Evolutionary conservation across 2,888 invertebrate species (phyloP).

Genomic region (Zaprionus lineosus): DNA sequence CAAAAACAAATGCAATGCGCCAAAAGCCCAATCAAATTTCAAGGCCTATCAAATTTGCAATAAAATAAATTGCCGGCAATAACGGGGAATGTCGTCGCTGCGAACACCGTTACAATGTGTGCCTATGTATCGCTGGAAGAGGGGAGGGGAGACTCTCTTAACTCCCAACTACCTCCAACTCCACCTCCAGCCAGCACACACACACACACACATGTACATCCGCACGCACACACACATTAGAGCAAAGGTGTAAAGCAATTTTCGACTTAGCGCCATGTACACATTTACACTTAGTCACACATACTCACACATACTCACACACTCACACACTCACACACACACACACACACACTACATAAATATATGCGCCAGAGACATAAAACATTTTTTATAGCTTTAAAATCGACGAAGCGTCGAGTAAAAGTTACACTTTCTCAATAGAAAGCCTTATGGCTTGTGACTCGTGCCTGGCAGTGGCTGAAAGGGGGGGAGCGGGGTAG

Average conservation of each 20-base stretch:
- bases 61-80: constrained; percentile 74
- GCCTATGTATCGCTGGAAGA: too few relatives aligned
- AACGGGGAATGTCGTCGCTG: constrained; percentile 50
- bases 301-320: too few relatives aligned
- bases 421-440: constrained; percentile 76
- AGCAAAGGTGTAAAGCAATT: constrained; percentile 68
- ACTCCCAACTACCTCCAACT: not conserved
- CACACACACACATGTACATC: not conserved
- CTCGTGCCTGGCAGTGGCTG: not conserved
- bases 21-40: constrained; percentile 68
- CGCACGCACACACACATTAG: not conserved
- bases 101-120: constrained; percentile 41
- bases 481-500: not conserved
- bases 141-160: constrained; percentile 1
- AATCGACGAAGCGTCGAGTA: constrained; percentile 60
- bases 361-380: constrained; percentile 61
- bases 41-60: constrained; percentile 72
- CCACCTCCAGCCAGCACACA: not conserved
- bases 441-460: constrained; percentile 54
- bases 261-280: constrained; percentile 57
- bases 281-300: too few relatives aligned
- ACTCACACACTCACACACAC: constrained; percentile 12
- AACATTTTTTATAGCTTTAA: constrained; percentile 78
- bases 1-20: too few relatives aligned
- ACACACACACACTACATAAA: constrained; percentile 16